phyloP scores from a whole-genome alignment of 1,140 invertebrate species.

The Papilio xuthus region DNA sequence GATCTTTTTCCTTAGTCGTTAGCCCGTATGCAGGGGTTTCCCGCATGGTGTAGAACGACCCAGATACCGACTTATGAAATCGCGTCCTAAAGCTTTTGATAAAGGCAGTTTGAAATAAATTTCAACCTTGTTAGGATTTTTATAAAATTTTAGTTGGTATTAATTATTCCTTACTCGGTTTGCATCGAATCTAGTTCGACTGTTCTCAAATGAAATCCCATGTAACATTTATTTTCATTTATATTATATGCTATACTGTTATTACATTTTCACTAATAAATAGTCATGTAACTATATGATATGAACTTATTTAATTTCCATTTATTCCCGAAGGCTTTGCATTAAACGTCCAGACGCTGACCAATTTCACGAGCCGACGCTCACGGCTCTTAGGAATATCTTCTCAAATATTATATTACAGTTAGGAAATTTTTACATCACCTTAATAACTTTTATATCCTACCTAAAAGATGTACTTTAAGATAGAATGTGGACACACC shows the following conservation, averaged over 20 bases:
- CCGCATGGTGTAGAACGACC: too few relatives aligned
- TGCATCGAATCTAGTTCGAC: not conserved
- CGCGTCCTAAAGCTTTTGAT: not conserved
- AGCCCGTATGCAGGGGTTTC: too few relatives aligned
- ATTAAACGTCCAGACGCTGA: constrained; percentile 43
- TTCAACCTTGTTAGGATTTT: not conserved
- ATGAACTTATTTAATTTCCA: constrained; percentile 8
- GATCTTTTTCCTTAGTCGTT: too few relatives aligned
- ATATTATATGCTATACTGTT: not conserved
- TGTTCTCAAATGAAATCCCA: not conserved
- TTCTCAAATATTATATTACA: constrained; percentile 4
- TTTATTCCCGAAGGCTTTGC: constrained; percentile 48
- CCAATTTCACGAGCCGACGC: constrained; percentile 56
- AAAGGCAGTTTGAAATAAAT: not conserved
- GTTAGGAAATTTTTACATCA: not conserved
- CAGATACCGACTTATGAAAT: too few relatives aligned
- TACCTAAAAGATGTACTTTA: not conserved
- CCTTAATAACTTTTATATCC: not conserved
- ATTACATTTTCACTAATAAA: not conserved
- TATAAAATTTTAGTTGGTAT: not conserved
- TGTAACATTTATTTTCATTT: not conserved
- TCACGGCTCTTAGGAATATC: constrained; percentile 10
- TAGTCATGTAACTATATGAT: not conserved
- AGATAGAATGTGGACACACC: not conserved
- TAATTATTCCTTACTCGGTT: not conserved